Conservation (phyloP, 2,113 vertebrate species). For the Ochotona princeps region DNA sequence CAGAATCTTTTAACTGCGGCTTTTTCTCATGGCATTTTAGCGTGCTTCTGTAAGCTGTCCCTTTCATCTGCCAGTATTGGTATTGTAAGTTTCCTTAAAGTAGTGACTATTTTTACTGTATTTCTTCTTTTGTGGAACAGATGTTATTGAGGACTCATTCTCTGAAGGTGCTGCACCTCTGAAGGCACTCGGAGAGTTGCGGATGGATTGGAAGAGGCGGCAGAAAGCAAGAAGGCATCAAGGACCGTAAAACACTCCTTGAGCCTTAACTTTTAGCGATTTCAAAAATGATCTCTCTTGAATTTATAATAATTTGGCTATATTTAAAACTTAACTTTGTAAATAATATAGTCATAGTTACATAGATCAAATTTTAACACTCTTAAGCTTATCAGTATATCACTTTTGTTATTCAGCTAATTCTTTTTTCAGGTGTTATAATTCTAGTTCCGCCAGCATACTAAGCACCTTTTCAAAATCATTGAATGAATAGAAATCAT, state of each 20-base stretch:
- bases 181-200: background rate
- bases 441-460: background rate
- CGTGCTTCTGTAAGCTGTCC: background rate
- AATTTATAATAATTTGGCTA: background rate
- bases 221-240: background rate
- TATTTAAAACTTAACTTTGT: conserved; percentile 50
- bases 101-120: background rate
- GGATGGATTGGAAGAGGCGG: background rate
- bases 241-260: background rate
- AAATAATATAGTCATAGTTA: conserved; percentile 1
- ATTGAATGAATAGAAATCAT: too few relatives aligned
- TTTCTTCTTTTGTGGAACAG: conserved; percentile 41
- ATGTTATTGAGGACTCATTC: background rate
- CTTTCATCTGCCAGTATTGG: conserved; percentile 2
- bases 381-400: background rate
- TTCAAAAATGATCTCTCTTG: conserved; percentile 23
- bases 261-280: background rate
- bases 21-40: background rate
- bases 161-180: background rate
- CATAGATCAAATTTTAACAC: background rate
- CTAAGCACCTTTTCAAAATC: background rate
- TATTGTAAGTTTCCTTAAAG: conserved; percentile 34
- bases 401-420: background rate
- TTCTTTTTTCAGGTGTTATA: background rate
- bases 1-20: conserved; percentile 24